Conservation (phyloP, 2,113 vertebrate species). For the Ailuropoda melanoleuca region DNA sequence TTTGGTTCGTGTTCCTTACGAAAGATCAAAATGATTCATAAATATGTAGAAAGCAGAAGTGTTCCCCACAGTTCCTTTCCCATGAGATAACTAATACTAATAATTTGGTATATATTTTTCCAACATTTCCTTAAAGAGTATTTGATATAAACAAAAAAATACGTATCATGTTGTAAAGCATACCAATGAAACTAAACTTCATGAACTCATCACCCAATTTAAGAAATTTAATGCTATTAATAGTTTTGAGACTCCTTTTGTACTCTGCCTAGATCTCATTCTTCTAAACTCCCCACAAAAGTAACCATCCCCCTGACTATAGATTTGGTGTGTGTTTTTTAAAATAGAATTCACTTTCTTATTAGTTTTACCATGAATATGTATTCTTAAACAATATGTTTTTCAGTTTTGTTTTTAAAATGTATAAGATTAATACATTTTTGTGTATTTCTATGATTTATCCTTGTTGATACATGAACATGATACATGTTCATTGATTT, state of each 20-base stretch:
- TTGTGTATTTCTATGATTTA: background rate
- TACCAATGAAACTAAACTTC: background rate
- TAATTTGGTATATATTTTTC: slow-evolving; percentile 7
- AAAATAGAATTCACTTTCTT: background rate
- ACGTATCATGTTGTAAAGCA: background rate
- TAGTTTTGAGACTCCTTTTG: background rate
- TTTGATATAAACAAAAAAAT: background rate
- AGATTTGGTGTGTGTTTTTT: background rate
- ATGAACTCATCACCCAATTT: background rate
- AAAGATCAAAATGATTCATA: background rate
- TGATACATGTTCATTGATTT: slow-evolving; percentile 39
- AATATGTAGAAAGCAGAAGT: background rate
- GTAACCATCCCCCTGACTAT: background rate
- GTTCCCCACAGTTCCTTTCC: background rate
- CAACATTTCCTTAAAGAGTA: background rate
- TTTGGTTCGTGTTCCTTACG: background rate
- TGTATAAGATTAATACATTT: background rate
- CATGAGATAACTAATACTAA: background rate
- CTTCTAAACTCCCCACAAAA: background rate
- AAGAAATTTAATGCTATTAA: slow-evolving; percentile 15
- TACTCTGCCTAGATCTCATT: background rate
- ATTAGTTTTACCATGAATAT: background rate
- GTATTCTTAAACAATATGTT: background rate
- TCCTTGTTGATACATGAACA: background rate
- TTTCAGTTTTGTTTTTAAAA: slow-evolving; percentile 16